A percentile compares a stretch with the other conserved stretches of the same genome.
These are phyloP conservation scores for Manis pentadactyla DNA, from an alignment of 2,797 vertebrate species.

Conservation along the genomic window DNA sequence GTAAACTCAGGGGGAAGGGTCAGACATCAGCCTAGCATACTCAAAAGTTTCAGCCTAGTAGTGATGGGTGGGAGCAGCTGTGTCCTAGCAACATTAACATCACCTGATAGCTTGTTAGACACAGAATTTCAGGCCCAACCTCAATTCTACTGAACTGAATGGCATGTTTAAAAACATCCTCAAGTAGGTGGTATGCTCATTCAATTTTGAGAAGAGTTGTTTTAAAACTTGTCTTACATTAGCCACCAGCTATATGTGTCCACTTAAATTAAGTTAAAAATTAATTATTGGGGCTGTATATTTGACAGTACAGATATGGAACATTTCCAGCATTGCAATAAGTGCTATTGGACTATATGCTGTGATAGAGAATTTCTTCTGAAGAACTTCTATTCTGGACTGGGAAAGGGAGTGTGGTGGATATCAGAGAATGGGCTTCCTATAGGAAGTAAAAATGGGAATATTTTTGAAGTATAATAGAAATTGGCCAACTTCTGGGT, in stretches of 20 bases:
- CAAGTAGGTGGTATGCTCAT: background rate
- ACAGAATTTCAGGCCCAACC: background rate
- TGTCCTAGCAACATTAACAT: no score
- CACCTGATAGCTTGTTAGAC: background rate
- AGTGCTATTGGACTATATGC: background rate
- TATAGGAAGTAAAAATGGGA: background rate
- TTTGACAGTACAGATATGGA: background rate
- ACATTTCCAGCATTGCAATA: background rate
- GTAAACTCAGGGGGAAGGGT: background rate
- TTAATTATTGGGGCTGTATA: no score
- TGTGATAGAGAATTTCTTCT: background rate
- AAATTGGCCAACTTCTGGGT: background rate
- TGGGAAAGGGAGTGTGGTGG: background rate
- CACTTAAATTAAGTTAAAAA: background rate
- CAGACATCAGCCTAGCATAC: background rate
- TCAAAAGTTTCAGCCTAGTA: fast-evolving
- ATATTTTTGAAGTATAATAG: background rate
- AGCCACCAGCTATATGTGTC: background rate
- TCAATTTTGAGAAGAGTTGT: background rate
- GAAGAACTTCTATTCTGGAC: background rate
- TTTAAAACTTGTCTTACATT: background rate
- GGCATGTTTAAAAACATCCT: background rate
- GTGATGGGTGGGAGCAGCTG: background rate
- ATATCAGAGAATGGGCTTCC: background rate
- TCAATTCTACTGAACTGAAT: background rate